Conservation (phyloP, 2,888 invertebrate genomes). For the Chelonus formosanus region DNA sequence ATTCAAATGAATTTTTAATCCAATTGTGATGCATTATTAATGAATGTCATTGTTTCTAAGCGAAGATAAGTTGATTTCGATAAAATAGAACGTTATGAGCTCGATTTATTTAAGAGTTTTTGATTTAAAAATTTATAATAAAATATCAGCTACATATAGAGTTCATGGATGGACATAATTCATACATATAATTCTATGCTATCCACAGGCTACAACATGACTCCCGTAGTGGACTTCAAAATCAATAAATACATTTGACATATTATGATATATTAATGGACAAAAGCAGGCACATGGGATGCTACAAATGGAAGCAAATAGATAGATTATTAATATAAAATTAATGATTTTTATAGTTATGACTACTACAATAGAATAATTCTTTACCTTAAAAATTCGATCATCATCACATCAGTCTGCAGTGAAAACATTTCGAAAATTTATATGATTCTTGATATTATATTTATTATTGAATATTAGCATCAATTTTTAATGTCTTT, state of each 20-base stretch:
- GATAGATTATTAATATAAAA: not conserved
- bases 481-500: not conserved
- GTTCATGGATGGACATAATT: too few species aligned
- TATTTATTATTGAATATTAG: not conserved
- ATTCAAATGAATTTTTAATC: too few species aligned
- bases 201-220: not conserved
- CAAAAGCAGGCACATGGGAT: too few species aligned
- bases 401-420: constrained; percentile 54
- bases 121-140: too few species aligned
- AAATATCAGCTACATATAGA: too few species aligned
- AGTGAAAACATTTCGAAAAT: constrained; percentile 52
- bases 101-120: too few species aligned
- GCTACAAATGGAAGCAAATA: not conserved
- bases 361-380: not conserved
- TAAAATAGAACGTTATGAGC: too few species aligned
- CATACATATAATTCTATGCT: too few species aligned
- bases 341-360: not conserved
- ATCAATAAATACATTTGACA: constrained; percentile 4
- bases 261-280: not conserved
- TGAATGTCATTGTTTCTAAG: too few species aligned
- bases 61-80: too few species aligned
- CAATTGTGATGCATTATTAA: too few species aligned
- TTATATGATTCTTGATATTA: not conserved
- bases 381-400: constrained; percentile 56
- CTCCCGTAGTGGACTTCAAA: constrained; percentile 1